Conservation (phyloP, 2,888 invertebrate genomes). For the Drosophila kambysellisi region DNA sequence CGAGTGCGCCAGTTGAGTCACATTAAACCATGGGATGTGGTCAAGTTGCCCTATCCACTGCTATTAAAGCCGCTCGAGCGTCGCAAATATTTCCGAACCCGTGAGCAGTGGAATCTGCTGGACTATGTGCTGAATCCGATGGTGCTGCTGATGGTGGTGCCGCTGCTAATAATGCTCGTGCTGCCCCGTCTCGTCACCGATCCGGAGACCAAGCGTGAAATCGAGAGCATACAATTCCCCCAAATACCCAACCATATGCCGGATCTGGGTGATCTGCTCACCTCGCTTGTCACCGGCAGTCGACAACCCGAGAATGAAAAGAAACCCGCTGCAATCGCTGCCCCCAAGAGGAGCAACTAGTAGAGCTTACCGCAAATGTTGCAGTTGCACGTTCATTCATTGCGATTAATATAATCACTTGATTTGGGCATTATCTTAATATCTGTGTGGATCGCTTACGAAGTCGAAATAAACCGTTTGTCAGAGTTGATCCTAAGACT, state of each 20-base stretch:
- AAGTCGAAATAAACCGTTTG: neutral
- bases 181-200: constrained; percentile 98
- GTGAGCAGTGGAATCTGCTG: constrained; percentile 96
- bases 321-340: constrained; percentile 60
- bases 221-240: constrained; percentile 91
- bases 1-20: constrained; percentile 96
- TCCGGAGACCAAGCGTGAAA: constrained; percentile 97
- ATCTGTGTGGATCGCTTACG: neutral
- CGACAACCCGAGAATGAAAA: constrained; percentile 78
- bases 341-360: constrained; percentile 79
- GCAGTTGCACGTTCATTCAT: neutral
- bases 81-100: constrained; percentile 93
- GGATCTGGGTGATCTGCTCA: constrained; percentile 97
- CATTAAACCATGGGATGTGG: constrained; percentile 94
- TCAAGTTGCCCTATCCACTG: constrained; percentile 96
- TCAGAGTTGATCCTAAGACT: too few relatives aligned
- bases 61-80: constrained; percentile 92
- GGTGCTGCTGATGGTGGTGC: constrained; percentile 98
- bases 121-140: constrained; percentile 98
- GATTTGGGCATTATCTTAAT: neutral
- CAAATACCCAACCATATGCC: constrained; percentile 92
- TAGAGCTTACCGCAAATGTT: neutral
- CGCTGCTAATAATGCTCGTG: constrained; percentile 94
- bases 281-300: constrained; percentile 92
- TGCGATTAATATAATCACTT: neutral